These are phyloP conservation scores for Catocala nupta DNA, from an alignment of 2,888 invertebrate species.

Conservation along the genomic window DNA sequence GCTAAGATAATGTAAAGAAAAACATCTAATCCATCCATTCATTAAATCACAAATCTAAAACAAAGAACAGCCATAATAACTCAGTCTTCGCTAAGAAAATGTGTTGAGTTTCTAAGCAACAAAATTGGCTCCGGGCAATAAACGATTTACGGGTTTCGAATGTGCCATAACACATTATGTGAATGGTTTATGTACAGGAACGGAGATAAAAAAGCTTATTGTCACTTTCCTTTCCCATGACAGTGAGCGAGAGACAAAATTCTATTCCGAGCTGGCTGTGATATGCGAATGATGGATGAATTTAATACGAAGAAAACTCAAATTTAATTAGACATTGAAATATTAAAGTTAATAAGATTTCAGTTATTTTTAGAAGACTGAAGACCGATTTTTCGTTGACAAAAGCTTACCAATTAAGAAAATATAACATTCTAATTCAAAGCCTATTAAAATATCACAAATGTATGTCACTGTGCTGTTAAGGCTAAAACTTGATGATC, in stretches of 20 bases:
- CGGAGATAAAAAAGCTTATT: slow-evolving; percentile 32
- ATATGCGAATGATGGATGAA: slow-evolving; percentile 24
- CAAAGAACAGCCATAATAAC: slow-evolving; percentile 17
- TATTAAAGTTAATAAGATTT: not conserved
- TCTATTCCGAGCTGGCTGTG: slow-evolving; percentile 23
- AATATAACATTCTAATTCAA: too few species aligned
- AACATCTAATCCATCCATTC: not conserved
- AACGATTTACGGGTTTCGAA: slow-evolving; percentile 56
- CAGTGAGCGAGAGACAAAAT: slow-evolving; percentile 15
- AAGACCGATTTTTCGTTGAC: too few species aligned
- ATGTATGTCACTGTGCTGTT: too few species aligned
- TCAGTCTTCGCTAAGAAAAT: slow-evolving; percentile 14
- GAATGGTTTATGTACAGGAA: slow-evolving; percentile 43
- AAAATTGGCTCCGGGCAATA: slow-evolving; percentile 53
- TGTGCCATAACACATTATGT: slow-evolving; percentile 51
- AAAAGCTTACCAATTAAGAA: too few species aligned
- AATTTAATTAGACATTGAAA: slow-evolving; percentile 23
- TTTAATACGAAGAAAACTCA: slow-evolving; percentile 22
- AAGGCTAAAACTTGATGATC: too few species aligned
- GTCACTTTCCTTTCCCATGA: slow-evolving; percentile 25
- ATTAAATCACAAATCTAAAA: slow-evolving; percentile 9
- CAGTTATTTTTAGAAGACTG: not conserved
- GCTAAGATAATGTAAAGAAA: too few species aligned
- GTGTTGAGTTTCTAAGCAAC: slow-evolving; percentile 38
- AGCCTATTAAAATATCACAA: too few species aligned